Conservation (phyloP, 2,888 invertebrate species). For the Corythucha ciliata region DNA sequence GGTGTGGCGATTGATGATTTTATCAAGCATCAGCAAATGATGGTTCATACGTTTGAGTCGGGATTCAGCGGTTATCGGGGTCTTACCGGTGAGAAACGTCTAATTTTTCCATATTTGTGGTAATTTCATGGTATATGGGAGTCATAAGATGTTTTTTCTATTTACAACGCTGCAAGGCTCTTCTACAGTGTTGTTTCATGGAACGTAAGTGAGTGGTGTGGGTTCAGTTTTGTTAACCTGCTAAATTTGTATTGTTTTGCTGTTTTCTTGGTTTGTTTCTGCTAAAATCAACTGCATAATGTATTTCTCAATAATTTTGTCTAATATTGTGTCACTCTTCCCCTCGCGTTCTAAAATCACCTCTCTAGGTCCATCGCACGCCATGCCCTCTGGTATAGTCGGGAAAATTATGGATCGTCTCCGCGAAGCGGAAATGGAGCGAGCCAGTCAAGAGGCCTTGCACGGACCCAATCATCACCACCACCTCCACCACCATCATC, state of each 20-base stretch:
- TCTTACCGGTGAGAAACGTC: constrained; percentile 50
- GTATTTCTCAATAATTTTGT: no score
- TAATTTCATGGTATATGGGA: background rate
- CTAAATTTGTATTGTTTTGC: background rate
- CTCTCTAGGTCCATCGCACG: constrained; percentile 59
- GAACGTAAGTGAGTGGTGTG: background rate
- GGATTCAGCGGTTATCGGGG: constrained; percentile 68
- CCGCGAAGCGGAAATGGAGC: constrained; percentile 33
- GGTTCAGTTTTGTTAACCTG: no score
- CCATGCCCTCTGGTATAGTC: constrained; percentile 70
- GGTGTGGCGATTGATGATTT: constrained; percentile 69
- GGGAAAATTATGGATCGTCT: constrained; percentile 62
- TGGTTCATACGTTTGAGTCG: constrained; percentile 62
- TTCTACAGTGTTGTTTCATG: background rate
- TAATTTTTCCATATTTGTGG: background rate
- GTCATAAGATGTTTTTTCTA: background rate
- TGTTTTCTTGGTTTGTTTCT: background rate
- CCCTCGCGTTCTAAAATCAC: background rate
- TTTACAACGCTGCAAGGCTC: background rate
- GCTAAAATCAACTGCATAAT: no score
- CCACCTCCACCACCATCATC: no score
- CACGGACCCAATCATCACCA: background rate
- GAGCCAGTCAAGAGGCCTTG: constrained; percentile 16
- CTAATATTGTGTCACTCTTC: no score
- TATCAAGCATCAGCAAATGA: constrained; percentile 61